A percentile compares a stretch with the other conserved stretches of the same genome.
phyloP scores from a whole-genome alignment of 2,113 vertebrate genomes.

The Podilymbus podiceps region DNA sequence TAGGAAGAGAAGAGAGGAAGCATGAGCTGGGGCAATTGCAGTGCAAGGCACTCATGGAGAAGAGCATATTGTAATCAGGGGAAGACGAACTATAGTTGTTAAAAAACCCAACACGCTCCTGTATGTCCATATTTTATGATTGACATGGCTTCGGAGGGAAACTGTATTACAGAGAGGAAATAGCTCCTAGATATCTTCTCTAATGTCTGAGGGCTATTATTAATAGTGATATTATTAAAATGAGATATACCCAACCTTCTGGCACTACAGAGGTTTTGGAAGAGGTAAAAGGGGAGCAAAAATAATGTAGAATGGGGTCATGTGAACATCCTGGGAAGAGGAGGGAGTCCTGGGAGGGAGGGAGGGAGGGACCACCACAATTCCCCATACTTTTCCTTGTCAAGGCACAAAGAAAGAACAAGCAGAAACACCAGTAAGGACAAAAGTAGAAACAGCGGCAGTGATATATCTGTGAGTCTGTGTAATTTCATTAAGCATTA shows the following conservation, averaged over 20 bases:
- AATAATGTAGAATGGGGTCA: background rate
- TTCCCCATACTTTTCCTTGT: background rate
- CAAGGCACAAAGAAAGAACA: rapidly evolving
- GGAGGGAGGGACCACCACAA: background rate
- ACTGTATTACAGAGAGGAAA: background rate
- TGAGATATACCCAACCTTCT: background rate
- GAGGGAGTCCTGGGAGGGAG: background rate
- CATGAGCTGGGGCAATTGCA: background rate
- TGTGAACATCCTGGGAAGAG: background rate
- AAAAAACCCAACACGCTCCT: background rate
- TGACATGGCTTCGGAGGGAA: background rate
- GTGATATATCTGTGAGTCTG: background rate
- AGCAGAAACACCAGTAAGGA: rapidly evolving
- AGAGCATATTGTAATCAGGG: background rate
- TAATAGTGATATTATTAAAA: background rate
- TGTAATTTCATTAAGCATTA: background rate
- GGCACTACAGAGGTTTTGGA: background rate
- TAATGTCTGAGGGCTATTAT: background rate
- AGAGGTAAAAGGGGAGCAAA: background rate
- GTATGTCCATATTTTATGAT: background rate
- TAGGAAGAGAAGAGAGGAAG: background rate
- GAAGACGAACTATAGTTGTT: background rate
- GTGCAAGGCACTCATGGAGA: background rate
- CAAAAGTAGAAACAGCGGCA: background rate
- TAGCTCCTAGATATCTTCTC: background rate